Evolutionary conservation across 2,888 invertebrate species (phyloP), one percentile per base, ranked within the genome.

Genomic region (Stramonita haemastoma): DNA sequence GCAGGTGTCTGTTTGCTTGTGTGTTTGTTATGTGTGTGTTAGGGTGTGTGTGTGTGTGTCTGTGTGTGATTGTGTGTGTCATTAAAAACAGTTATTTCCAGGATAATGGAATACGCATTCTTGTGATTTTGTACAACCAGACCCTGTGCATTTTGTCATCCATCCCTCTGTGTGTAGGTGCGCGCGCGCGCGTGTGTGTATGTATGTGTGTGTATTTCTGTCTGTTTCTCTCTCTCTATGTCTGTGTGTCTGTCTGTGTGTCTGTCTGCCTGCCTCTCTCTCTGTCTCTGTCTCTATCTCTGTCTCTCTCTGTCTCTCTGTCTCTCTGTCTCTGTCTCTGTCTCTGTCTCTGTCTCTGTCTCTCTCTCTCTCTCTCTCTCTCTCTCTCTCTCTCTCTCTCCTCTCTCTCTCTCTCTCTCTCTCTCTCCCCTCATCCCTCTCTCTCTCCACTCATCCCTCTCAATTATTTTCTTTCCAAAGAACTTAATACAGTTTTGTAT

Each of bases 41-140:
- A 46, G 88, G 56, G 73, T 57, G 5, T 81, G 70, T 88, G 79
- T 29, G 56, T 88, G 32, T 81, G 79, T 77, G 56, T 87, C 32
- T 87, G 70, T 87, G 66, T 87, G 70, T 87, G 34, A 56, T 17
- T 87, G 70, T 73, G 70, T 87, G 34, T 87, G 70, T n/a, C n/a
- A n/a, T n/a, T n/a, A n/a, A n/a, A n/a, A n/a, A n/a, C n/a, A n/a
- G n/a, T n/a, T n/a, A n/a, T n/a, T n/a, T n/a, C 70, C 11, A 70
- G 70, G 22, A 19, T n/a, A 26, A 46, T 11, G 22, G 15, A 19
- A 32, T 70, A 26, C 77, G 36, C 77, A 29, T 87, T 22, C 77
- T n/a, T 77, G 34, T 87, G 36, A 26, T 15, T 77, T 22, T n/a
- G n/a, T n/a, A n/a, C n/a, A n/a, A n/a, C n/a, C n/a, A n/a, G n/a